Base-by-base conservation (phyloP, 1,140 invertebrate species). In the Drosophila ananassae region DNA sequence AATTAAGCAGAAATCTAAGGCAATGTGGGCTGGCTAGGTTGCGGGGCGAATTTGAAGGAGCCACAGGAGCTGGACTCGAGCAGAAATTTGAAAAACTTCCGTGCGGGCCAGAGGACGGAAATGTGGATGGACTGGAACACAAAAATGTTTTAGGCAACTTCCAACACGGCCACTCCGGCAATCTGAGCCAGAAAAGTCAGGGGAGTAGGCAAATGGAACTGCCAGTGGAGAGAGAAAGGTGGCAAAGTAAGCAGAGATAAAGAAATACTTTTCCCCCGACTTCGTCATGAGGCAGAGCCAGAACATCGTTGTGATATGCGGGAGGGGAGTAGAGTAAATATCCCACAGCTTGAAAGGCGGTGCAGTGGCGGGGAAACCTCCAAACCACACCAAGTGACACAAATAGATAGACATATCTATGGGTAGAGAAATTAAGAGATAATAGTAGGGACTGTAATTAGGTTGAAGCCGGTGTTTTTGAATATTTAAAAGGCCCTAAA, bases 1-100 rank as follows among this genome's bases (percentile, higher is more conserved):
- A 84, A 84, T 84, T 84, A 80, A 79, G 58, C 59, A 62, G 46
- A 66, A 83, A 78, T 83, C 74, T 75, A 78, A 83, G 79, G 63
- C 30, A 41, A 47, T 56, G 64, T 32, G 64, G 61, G 39, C 13
- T 22, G 61, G 24, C 39, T 13, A 41, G 13, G 39, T 28, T 39
- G 32, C 22, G 9, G 21, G 21, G 46, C 25, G 24, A 8, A 63
- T 10, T 44, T 66, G 4, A 30, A 52, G 47, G 25, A 52, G 59
- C 60, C 39, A 53, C 64, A 37, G 46, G 25, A 57, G 39, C 13
- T 39, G 39, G 67, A 69, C 52, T 50, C 25, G 46, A 46, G 32
- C 17, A 17, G 32, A 59, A 72, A 72, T 79, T 69, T 74, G 52
- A 79, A 79, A 83, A 79, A 76, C 71, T 83, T 84, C 52, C 41